phyloP scores from a whole-genome alignment of 2,888 invertebrate species.

The Oscheius sp. region DNA sequence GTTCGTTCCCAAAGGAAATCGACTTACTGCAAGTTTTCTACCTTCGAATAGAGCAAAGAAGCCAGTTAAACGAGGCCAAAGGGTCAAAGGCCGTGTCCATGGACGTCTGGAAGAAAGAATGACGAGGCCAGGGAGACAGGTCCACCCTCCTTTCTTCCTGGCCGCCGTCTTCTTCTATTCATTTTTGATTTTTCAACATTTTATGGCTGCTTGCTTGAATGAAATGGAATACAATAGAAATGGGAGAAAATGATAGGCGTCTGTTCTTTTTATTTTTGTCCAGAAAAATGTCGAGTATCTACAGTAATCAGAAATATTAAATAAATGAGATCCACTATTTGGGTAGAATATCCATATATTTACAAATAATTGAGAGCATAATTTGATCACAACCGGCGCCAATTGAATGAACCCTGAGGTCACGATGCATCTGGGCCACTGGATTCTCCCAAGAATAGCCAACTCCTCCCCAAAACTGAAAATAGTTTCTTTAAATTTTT shows the following conservation, averaged over 20 bases:
- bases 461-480: slow-evolving; percentile 78
- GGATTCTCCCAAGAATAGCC: slow-evolving; percentile 77
- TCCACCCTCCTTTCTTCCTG: too few relatives aligned
- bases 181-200: too few relatives aligned
- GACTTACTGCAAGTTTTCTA: too few relatives aligned
- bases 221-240: background rate
- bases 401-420: slow-evolving; percentile 77
- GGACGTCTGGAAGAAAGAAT: too few relatives aligned
- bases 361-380: slow-evolving; percentile 78
- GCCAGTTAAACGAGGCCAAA: background rate
- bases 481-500: background rate
- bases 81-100: background rate
- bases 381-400: slow-evolving; percentile 79
- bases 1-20: too few relatives aligned
- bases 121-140: background rate
- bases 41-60: too few relatives aligned
- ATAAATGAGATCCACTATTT: slow-evolving; percentile 20
- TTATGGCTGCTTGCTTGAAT: too few relatives aligned
- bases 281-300: slow-evolving; percentile 1
- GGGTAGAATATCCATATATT: slow-evolving; percentile 73
- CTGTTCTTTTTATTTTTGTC: background rate
- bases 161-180: too few relatives aligned
- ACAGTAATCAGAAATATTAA: background rate
- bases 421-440: slow-evolving; percentile 75
- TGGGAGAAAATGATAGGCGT: too few relatives aligned